These are phyloP conservation scores for Parascotia fuliginaria DNA, from an alignment of 2,888 invertebrate genomes.

Conservation along the genomic window DNA sequence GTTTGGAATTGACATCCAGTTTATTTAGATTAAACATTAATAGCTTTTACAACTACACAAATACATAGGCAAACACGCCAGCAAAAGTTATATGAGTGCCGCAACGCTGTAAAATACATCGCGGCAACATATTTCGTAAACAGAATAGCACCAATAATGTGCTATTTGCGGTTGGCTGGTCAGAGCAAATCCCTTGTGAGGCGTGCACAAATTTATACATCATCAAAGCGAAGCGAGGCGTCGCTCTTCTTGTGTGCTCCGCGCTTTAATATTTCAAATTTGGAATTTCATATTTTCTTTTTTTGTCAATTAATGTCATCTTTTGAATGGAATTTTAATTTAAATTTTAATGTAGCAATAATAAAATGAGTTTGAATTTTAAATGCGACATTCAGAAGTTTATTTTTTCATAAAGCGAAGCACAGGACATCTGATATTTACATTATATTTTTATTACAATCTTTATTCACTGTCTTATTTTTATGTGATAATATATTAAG, in stretches of 20 bases:
- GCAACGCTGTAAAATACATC: conserved; percentile 7
- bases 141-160: conserved; percentile 38
- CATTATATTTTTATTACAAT: too few relatives aligned
- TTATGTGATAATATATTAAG: too few relatives aligned
- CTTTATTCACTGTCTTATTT: too few relatives aligned
- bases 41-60: neutral
- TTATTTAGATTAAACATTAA: too few relatives aligned
- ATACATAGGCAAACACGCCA: neutral
- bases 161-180: conserved; percentile 42
- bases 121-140: conserved; percentile 35
- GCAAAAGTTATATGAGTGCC: neutral
- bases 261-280: conserved; percentile 19
- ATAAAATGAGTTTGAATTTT: too few relatives aligned
- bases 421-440: too few relatives aligned
- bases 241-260: conserved; percentile 9
- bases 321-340: too few relatives aligned
- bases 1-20: too few relatives aligned
- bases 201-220: conserved; percentile 41
- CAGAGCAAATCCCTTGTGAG: conserved; percentile 43
- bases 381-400: too few relatives aligned
- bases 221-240: conserved; percentile 31
- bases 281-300: neutral
- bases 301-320: too few relatives aligned
- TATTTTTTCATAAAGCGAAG: too few relatives aligned
- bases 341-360: too few relatives aligned